Percentiles rank a stretch among this genome's conserved stretches.
Conservation (phyloP, 2,888 invertebrate genomes). For the Lypha dubia region DNA sequence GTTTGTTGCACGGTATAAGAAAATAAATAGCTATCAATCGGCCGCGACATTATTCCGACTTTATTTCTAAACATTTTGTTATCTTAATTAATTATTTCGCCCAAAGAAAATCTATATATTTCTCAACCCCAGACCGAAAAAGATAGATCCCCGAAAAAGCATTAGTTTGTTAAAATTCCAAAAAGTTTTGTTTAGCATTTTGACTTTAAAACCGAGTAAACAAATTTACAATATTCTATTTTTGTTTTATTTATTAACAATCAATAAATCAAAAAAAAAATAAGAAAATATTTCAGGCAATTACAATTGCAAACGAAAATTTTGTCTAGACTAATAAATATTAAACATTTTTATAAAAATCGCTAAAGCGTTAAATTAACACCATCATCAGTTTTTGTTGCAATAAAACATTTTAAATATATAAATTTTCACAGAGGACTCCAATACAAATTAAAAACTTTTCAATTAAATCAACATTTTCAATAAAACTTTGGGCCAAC, state of each 20-base stretch:
- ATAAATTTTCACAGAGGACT: background rate
- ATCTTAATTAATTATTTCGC: too few relatives aligned
- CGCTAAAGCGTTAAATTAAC: background rate
- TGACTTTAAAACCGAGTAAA: too few relatives aligned
- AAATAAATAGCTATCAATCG: too few relatives aligned
- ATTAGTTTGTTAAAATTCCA: too few relatives aligned
- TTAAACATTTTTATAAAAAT: background rate
- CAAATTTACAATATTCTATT: background rate
- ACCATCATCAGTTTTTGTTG: background rate
- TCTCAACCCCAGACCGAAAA: too few relatives aligned
- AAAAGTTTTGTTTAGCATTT: too few relatives aligned
- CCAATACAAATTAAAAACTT: background rate
- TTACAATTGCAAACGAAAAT: conserved; percentile 4
- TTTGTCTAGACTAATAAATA: conserved; percentile 39
- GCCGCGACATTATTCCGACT: too few relatives aligned
- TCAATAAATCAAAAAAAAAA: background rate
- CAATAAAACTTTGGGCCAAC: background rate
- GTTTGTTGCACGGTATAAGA: too few relatives aligned
- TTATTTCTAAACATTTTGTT: too few relatives aligned
- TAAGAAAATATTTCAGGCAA: background rate
- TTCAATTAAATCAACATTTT: background rate
- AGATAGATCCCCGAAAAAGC: too few relatives aligned
- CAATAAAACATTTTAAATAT: background rate
- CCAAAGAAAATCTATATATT: too few relatives aligned
- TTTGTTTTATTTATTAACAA: background rate